Percentiles rank a stretch among this genome's conserved stretches.
Evolutionary conservation across 2,113 vertebrate species (phyloP).

Genomic region (Pteruthius melanotis): DNA sequence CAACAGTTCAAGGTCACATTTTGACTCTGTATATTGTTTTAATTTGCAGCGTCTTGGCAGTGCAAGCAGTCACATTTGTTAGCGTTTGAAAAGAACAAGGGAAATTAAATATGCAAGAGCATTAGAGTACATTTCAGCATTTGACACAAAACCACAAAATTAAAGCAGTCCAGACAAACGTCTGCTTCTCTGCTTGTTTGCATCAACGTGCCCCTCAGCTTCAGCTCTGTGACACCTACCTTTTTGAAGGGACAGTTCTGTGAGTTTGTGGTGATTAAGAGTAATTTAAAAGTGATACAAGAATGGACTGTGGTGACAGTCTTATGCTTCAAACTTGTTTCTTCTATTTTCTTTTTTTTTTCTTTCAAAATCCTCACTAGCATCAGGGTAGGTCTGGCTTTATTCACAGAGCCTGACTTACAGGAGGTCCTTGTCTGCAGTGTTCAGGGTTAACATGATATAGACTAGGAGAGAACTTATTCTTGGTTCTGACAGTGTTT

Average conservation of each 20-base stretch:
- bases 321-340: background rate
- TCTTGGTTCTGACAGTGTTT: background rate
- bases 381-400: background rate
- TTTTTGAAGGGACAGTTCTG: background rate
- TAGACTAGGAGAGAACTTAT: background rate
- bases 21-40: conserved; percentile 8
- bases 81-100: conserved; percentile 43
- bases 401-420: background rate
- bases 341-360: background rate
- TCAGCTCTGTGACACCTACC: background rate
- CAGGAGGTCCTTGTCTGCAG: background rate
- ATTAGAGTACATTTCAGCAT: background rate
- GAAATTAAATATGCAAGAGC: conserved; percentile 41
- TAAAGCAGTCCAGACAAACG: background rate
- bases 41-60: conserved; percentile 24
- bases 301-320: background rate
- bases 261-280: background rate
- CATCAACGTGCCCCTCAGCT: background rate
- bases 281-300: background rate
- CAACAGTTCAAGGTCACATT: background rate
- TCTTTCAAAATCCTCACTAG: background rate
- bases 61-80: conserved; percentile 17
- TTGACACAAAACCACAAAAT: conserved; percentile 33
- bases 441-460: background rate
- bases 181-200: background rate